Evolutionary conservation across 2,888 invertebrate species (phyloP).

Genomic region (Andrena fulva): DNA sequence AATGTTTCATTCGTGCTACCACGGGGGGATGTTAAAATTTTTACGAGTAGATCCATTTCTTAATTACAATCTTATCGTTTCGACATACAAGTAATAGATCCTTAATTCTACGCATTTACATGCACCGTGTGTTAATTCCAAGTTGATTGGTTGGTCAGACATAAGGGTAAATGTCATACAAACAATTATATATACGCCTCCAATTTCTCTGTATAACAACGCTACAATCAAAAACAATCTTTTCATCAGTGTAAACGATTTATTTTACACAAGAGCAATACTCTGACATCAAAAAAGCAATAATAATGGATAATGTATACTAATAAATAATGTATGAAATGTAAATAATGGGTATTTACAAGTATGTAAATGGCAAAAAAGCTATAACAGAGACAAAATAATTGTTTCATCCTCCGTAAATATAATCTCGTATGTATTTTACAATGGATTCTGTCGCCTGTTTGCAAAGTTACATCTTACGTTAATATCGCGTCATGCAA

Average conservation of each 20-base stretch:
- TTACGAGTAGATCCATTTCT: constrained; percentile 48
- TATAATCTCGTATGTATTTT: constrained; percentile 70
- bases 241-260: constrained; percentile 82
- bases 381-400: constrained; percentile 81
- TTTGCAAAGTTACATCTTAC: constrained; percentile 63
- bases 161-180: constrained; percentile 71
- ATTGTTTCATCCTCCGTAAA: constrained; percentile 71
- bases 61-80: constrained; percentile 63
- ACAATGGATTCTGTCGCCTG: constrained; percentile 64
- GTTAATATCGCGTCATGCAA: constrained; percentile 66
- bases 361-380: constrained; percentile 84
- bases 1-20: constrained; percentile 50
- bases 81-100: constrained; percentile 73
- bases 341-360: constrained; percentile 85
- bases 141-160: constrained; percentile 66
- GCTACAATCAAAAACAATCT: constrained; percentile 76
- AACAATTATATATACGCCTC: constrained; percentile 74
- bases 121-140: constrained; percentile 67
- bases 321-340: constrained; percentile 84
- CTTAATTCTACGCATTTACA: constrained; percentile 78
- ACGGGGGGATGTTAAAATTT: constrained; percentile 40
- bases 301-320: constrained; percentile 77
- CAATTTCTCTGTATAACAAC: constrained; percentile 72
- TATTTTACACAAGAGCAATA: constrained; percentile 83
- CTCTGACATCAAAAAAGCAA: constrained; percentile 79